Percentiles rank a stretch among this genome's conserved stretches.
phyloP scores from a whole-genome alignment of 2,113 vertebrate species.

The Oreocharis arfaki region DNA sequence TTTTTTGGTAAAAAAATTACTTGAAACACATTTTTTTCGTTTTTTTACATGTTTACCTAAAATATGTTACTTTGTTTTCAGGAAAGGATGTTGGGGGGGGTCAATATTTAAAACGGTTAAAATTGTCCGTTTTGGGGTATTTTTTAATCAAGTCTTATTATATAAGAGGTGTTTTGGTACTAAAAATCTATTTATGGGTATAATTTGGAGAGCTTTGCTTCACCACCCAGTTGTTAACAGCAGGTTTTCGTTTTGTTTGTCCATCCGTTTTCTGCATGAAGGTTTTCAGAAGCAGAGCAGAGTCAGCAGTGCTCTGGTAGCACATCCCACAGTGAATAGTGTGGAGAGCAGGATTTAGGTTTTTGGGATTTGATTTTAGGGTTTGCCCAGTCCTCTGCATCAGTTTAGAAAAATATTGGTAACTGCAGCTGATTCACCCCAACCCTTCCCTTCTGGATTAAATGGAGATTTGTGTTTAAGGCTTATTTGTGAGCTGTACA shows the following conservation, averaged over 20 bases:
- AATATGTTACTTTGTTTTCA: background rate
- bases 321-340: accelerated
- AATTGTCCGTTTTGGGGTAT: background rate
- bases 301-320: background rate
- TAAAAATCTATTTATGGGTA: background rate
- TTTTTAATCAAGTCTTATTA: background rate
- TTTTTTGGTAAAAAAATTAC: accelerated
- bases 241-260: background rate
- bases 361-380: background rate
- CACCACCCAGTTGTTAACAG: background rate
- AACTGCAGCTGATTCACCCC: background rate
- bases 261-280: background rate
- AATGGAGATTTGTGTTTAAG: background rate
- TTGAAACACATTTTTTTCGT: background rate
- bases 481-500: background rate
- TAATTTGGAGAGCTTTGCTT: background rate
- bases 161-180: background rate
- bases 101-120: background rate
- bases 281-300: background rate
- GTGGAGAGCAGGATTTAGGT: background rate
- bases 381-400: background rate
- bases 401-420: background rate
- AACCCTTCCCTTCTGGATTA: background rate
- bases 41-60: background rate
- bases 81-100: background rate